Base-by-base conservation (phyloP, 64 coral and sea anemone genomes). In the Stichodactyla helianthus region DNA sequence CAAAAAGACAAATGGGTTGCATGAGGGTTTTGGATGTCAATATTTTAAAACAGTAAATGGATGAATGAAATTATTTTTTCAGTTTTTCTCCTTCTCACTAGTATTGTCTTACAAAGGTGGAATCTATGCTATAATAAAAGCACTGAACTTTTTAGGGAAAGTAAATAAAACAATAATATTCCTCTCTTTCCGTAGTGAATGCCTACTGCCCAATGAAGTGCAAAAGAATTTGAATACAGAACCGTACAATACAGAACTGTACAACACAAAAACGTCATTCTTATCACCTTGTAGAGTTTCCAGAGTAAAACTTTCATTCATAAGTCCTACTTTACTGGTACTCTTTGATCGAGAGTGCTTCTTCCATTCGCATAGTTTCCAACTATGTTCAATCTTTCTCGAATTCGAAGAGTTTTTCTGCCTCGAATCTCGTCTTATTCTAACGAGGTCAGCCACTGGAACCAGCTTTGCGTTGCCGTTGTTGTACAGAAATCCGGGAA, bases 381-480 rank as follows among this genome's bases (percentile, higher is more conserved):
- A 65, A 65, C 0, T 20, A 8, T 13, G 62, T 22, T 65, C 19
- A 65, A n/a, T 65, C 4, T 81, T 81, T 53, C 12, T 81, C 5
- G 78, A 20, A 14, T 81, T 81, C 4, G 15, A 5, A 81, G 78
- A 81, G 14, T 3, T 31, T 51, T 81, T 86, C 53, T 81, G 78
- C 51, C 78, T 81, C 28, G 91, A 92, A 31, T 85, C 26, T 25
- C 20, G 77, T 64, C 94, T 93, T 82, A 82, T 80, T 10, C 77
- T 51, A 54, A 97, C 82, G 52, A 97, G 86, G 15, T 93, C 88
- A 61, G 18, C 74, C 25, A 97, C 63, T 12, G 85, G 50, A 57
- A 97, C 82, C 52, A 87, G 79, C 82, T 88, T 97, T 50, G 88
- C 91, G 51, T 86, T 84, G 17, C 94, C 94, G 10, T 93, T 56